Percentiles rank a stretch among this genome's conserved stretches.
Evolutionary conservation across 2,797 vertebrate genomes (phyloP).

Genomic region (Austrolebias charrua): DNA sequence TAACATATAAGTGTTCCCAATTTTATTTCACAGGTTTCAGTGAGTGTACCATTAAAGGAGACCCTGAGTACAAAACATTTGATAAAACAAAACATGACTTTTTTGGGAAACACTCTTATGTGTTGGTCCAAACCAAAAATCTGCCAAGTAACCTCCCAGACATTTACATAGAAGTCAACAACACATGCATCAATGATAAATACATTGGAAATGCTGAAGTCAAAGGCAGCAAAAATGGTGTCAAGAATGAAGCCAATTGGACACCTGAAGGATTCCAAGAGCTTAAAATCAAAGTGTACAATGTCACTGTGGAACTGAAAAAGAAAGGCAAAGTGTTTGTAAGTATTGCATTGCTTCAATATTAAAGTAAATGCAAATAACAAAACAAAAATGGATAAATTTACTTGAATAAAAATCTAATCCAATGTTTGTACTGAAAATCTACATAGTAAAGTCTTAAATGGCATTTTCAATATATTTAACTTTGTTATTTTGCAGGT

Average conservation of each 20-base stretch:
- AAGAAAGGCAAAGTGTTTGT: slow-evolving; percentile 74
- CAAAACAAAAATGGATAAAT: no score
- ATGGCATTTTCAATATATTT: no score
- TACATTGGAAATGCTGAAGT: slow-evolving; percentile 50
- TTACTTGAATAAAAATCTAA: no score
- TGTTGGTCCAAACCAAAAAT: slow-evolving; percentile 74
- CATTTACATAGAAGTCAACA: slow-evolving; percentile 76
- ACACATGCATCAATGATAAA: not conserved
- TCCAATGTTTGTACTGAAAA: no score
- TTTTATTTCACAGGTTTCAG: slow-evolving; percentile 58
- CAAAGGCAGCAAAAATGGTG: slow-evolving; percentile 19
- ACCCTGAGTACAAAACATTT: slow-evolving; percentile 82
- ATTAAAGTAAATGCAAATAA: no score
- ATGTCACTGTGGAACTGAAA: slow-evolving; percentile 79
- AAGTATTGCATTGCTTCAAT: not conserved
- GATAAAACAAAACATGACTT: slow-evolving; percentile 80
- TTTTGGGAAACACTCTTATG: slow-evolving; percentile 76
- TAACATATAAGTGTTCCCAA: no score
- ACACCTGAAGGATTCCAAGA: slow-evolving; percentile 59
- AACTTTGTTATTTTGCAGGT: slow-evolving; percentile 77
- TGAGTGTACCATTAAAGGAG: slow-evolving; percentile 73
- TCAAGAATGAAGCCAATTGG: no score
- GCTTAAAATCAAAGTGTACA: slow-evolving; percentile 81
- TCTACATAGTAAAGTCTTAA: no score
- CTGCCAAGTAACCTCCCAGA: slow-evolving; percentile 71